Evolutionary conservation across 2,888 invertebrate genomes (phyloP), one percentile per base, ranked within the genome.

Genomic region (Cheilosia scutellata): DNA sequence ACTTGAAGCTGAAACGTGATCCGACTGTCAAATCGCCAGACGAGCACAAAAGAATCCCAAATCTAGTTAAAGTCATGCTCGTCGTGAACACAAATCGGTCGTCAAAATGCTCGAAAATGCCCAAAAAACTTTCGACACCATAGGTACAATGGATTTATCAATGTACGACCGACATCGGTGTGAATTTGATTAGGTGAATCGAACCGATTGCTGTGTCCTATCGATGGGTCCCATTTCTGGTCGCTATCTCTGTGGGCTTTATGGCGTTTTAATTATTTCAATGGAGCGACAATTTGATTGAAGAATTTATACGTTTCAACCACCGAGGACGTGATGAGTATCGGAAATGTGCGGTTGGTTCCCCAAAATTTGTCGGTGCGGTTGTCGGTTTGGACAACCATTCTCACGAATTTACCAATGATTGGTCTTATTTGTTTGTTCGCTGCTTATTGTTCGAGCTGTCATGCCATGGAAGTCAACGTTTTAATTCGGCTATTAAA

Each of bases 241-340:
- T 20, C n/a, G 27, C 16, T 29, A 27, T 31, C 58, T 44, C 51
- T 53, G 77, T 77, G 6, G 49, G 11, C 75, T 80, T 83, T 83
- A 83, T 75, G 44, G 75, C 13, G 58, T 70, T 86, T 86, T 86
- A 86, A 86, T 86, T 86, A 86, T 86, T 86, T 86, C 68, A 33
- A 70, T 80, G 75, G 16, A 11, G 20, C 20, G 66, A 75, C 74
- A 74, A 25, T 66, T 75, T 20, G 60, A 66, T 65, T 76, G 76
- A 78, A 76, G 86, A 82, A 86, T 86, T 77, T 86, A 75, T 79
- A 62, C 77, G 60, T 72, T 71, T 58, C 40, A 66, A 66, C 62
- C 62, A 27, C 2, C 13, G 65, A n/a, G 31, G 33, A 86, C 86
- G 86, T 86, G 86, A 82, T 62, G 71, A 49, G 86, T 68, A 60